Conservation (phyloP, 2,888 invertebrate species). For the Drosophila imparisetae region DNA sequence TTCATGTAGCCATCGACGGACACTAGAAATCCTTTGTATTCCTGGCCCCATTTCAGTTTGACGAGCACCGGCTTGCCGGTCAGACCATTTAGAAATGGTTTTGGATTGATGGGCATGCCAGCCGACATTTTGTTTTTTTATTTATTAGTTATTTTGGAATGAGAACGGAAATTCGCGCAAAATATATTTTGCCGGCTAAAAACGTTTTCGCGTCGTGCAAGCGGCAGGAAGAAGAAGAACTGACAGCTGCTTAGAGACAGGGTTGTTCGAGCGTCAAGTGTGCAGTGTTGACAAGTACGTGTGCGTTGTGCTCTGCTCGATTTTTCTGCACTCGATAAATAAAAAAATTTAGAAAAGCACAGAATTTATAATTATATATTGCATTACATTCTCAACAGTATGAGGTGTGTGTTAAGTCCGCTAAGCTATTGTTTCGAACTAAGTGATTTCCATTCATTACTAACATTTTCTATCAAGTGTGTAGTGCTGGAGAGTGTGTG, state of each 20-base stretch:
- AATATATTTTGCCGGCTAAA: slow-evolving; percentile 55
- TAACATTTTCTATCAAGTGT: neutral
- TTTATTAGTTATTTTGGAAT: slow-evolving; percentile 40
- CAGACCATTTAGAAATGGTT: slow-evolving; percentile 98
- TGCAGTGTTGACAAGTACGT: slow-evolving; percentile 20
- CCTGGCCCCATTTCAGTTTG: slow-evolving; percentile 99
- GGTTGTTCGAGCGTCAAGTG: slow-evolving; percentile 1
- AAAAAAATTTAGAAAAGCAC: neutral
- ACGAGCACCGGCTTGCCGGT: slow-evolving; percentile 99
- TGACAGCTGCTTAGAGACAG: slow-evolving; percentile 20
- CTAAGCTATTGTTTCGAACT: neutral
- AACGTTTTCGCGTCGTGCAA: slow-evolving; percentile 55
- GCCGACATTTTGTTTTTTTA: slow-evolving; percentile 85
- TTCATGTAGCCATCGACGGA: slow-evolving; percentile 99
- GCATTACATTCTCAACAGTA: neutral
- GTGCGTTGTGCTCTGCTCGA: neutral
- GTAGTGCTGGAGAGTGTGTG: slow-evolving; percentile 1
- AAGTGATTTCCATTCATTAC: neutral
- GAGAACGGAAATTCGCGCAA: slow-evolving; percentile 22
- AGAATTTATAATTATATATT: neutral
- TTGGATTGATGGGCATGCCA: slow-evolving; percentile 98
- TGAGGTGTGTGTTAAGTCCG: neutral
- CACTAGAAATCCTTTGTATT: slow-evolving; percentile 99
- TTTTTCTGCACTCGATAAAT: slow-evolving; percentile 3
- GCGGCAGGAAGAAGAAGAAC: slow-evolving; percentile 35